Conservation (phyloP, 2,113 vertebrate genomes). For the Megalops atlanticus region DNA sequence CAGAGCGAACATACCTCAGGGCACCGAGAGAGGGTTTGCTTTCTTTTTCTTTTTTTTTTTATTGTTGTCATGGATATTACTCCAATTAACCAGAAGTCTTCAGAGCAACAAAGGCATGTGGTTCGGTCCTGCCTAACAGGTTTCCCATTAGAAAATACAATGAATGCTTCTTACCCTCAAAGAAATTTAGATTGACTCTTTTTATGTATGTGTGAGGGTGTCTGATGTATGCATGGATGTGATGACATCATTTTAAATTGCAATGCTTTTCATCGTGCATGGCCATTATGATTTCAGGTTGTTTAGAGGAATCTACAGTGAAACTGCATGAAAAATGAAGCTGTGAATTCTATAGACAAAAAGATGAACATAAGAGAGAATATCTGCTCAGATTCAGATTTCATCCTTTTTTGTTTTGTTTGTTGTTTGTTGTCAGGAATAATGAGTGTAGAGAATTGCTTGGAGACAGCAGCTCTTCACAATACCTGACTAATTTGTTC, state of each 20-base stretch:
- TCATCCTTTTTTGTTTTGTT: neutral
- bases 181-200: neutral
- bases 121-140: neutral
- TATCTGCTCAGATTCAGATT: neutral
- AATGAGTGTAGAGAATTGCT: neutral
- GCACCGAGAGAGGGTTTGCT: neutral
- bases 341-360: neutral
- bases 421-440: neutral
- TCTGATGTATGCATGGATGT: neutral
- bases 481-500: neutral
- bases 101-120: neutral
- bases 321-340: neutral
- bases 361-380: neutral
- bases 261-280: neutral
- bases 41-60: neutral
- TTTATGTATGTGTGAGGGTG: neutral
- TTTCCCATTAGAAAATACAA: neutral
- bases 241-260: neutral
- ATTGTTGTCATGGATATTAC: constrained; percentile 1
- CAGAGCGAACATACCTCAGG: neutral
- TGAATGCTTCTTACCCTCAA: neutral
- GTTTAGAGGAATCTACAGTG: neutral
- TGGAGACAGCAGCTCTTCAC: neutral
- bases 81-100: neutral
- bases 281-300: neutral